Evolutionary conservation across 2,113 vertebrate species (phyloP).

Genomic region (Dipodomys merriami): DNA sequence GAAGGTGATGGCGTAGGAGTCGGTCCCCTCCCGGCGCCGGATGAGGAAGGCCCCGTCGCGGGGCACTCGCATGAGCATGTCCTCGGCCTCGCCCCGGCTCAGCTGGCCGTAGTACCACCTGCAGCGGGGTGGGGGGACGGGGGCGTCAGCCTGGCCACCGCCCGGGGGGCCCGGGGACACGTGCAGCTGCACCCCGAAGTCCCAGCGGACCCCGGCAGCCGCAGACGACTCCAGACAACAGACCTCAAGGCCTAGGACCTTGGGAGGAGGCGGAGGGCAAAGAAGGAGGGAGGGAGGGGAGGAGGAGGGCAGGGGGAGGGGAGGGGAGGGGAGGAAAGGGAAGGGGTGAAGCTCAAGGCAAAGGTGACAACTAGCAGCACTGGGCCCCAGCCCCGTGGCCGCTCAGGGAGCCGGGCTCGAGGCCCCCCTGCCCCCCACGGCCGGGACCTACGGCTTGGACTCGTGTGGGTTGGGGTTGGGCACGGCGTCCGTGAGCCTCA

Average conservation of each 20-base stretch:
- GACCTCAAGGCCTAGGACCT: too few species aligned
- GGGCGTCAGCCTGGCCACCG: not conserved
- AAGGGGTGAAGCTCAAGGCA: accelerated
- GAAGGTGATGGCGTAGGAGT: conserved; percentile 97
- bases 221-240: not conserved
- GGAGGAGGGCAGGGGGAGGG: not conserved
- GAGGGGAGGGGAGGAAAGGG: not conserved
- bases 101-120: conserved; percentile 97
- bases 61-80: conserved; percentile 96
- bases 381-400: too few species aligned
- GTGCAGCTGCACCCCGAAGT: not conserved
- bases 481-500: conserved; percentile 94
- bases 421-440: too few species aligned
- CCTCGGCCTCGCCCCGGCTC: conserved; percentile 96
- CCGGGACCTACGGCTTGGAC: conserved; percentile 88
- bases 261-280: too few species aligned
- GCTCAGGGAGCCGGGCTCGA: too few species aligned
- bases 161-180: accelerated
- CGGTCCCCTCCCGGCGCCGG: conserved; percentile 91
- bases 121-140: not conserved
- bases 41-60: conserved; percentile 98
- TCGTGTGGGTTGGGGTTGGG: conserved; percentile 92
- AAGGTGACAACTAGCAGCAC: accelerated
- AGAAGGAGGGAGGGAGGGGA: too few species aligned
- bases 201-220: not conserved